Evolutionary conservation across 2,113 vertebrate genomes (phyloP).

Genomic region (Rousettus leschenaultii): DNA sequence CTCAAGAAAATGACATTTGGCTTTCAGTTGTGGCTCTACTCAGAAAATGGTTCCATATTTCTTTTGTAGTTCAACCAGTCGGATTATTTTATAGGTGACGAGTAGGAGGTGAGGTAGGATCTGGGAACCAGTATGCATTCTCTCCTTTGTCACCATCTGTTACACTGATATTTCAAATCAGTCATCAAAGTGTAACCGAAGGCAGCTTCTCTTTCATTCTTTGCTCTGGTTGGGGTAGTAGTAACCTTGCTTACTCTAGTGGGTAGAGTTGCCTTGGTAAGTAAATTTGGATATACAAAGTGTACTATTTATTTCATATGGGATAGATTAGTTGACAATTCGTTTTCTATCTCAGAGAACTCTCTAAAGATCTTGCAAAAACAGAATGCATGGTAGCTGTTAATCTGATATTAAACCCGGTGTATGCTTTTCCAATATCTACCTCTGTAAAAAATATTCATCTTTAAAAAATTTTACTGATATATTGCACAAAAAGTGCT

Average conservation of each 20-base stretch:
- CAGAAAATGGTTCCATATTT: neutral
- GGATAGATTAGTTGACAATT: neutral
- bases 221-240: neutral
- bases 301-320: neutral
- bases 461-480: neutral
- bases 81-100: neutral
- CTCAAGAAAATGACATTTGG: neutral
- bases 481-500: neutral
- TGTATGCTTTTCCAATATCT: neutral
- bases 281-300: neutral
- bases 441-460: neutral
- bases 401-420: neutral
- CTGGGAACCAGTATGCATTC: neutral
- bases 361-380: neutral
- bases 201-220: neutral
- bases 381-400: neutral
- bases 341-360: neutral
- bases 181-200: neutral
- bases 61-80: neutral
- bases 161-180: neutral
- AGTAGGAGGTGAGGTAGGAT: neutral
- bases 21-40: neutral
- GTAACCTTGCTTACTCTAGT: neutral
- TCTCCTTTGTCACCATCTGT: neutral
- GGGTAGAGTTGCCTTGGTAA: neutral